Base-by-base conservation (phyloP, 2,113 vertebrate genomes). In the Gavialis gangeticus region DNA sequence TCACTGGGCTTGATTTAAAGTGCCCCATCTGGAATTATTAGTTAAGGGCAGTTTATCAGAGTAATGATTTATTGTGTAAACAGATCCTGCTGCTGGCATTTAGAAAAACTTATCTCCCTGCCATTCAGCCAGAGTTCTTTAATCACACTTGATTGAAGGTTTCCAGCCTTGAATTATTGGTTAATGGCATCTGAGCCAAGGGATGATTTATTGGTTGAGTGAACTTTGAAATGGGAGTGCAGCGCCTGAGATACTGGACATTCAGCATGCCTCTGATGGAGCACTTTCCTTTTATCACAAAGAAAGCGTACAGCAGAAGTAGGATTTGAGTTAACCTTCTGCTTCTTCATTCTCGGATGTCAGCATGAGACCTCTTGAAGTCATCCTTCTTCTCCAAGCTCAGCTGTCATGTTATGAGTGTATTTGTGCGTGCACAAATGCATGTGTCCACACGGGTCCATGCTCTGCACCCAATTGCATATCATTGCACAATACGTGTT, bases 111-210 rank as follows among this genome's bases (percentile, higher is more conserved):
- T 69, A 18, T 54, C 84, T 83, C 91, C 76, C 82, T 81, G 76
- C 92, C 90, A 88, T 28, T 92, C 92, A 62, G 93, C 14, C 12
- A 12, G 16, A 82, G 82, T 85, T 90, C 85, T 93, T 91, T 91
- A 88, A 92, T 95, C 91, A 59, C 2, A 54, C 76, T 64, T 94
- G 91, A 95, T 67, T 81, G 91, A 94, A 87, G 93, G 94, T 90
- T 95, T 91, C 66, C 83, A 75, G 60, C 83, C 79, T 84, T 95
- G 95, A 96, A 89, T 95, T 96, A 96, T 93, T 93, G 80, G 90
- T 84, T 95, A 95, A 95, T 75, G 96, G 85, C 57, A 21, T 67
- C 85, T 12, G 12, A 77, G 87, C 1, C 15, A 92, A 97, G 81
- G 54, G 25, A 55, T 91, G 85, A 95, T 95, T 91, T 94, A 91